These are phyloP conservation scores for Acropternis orthonyx DNA, from an alignment of 2,797 vertebrate species.

Conservation along the genomic window DNA sequence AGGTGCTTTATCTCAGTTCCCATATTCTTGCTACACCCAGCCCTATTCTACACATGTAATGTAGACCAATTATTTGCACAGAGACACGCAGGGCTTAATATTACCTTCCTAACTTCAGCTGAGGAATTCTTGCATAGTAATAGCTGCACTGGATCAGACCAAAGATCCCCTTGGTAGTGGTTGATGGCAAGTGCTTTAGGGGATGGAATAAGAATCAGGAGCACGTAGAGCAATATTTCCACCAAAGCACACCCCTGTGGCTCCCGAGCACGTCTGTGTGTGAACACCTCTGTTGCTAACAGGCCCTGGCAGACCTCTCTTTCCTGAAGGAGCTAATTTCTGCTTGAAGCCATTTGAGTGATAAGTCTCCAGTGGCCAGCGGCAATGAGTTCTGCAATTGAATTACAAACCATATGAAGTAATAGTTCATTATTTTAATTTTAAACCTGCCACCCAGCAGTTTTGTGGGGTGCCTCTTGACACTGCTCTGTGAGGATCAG, in stretches of 20 bases:
- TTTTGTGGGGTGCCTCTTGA: not conserved
- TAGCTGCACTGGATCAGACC: not conserved
- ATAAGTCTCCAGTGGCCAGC: not conserved
- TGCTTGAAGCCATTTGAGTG: not conserved
- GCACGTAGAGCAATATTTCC: rapidly evolving
- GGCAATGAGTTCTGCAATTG: not conserved
- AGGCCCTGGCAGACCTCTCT: not conserved
- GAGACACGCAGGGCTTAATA: not conserved
- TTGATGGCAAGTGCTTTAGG: not conserved
- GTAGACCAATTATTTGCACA: not conserved
- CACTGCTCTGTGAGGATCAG: not conserved
- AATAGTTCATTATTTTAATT: conserved; percentile 41
- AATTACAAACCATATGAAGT: not conserved
- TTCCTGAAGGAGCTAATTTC: not conserved
- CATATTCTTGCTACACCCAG: not conserved
- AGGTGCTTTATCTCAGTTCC: not conserved
- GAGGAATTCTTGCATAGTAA: not conserved
- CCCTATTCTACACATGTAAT: not conserved
- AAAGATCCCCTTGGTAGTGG: not conserved
- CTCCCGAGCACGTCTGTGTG: not conserved
- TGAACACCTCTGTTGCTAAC: not conserved
- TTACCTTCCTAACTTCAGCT: not conserved
- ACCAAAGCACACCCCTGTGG: not conserved
- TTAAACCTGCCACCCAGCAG: not conserved
- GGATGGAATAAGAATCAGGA: not conserved